Evolutionary conservation across 2,888 invertebrate genomes (phyloP), one percentile per base, ranked within the genome.

Genomic region (Troilus luridus): DNA sequence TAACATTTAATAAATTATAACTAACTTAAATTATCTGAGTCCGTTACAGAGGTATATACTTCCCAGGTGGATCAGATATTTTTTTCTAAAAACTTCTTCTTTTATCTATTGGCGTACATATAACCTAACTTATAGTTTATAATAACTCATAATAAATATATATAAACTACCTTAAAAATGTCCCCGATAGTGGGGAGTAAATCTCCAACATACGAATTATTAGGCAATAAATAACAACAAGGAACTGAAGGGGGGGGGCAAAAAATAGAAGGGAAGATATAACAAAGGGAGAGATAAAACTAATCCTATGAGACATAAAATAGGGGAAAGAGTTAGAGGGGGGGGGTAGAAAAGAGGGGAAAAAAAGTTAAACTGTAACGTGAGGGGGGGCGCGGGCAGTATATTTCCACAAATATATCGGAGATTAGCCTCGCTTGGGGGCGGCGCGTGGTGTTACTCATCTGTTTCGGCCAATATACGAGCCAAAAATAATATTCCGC

Each of bases 261-360:
- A 77, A 77, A 77, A 77, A 6, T 77, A 17, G 27, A 41, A 19
- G 10, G 41, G 41, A 5, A 17, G 19, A 77, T 77, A 77, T 77
- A 77, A 77, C 72, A 85, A 85, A 85, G 85, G 9, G 85, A 19
- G 85, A 85, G 85, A 85, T 56, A 85, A 85, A 56, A 85, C 85
- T 85, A 85, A 85, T 85, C 56, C 85, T 85, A 56, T n/a, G 56
- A 85, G 85, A 85, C 85, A 58, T 85, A 58, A 67, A 77, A 58
- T 58, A 54, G 85, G 24, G 85, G 85, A n/a, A 58, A 58, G 81
- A 21, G 85, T 12, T 56, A 41, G n/a, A 9, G 21, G 12, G 41
- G 8, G 14, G 41, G 41, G 41, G 41, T 41, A 41, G 41, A 41
- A 41, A 41, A 41, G n/a, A 9, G 21, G 10, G 41, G 8, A 41